Evolutionary conservation across 2,113 vertebrate genomes (phyloP), one percentile per base, ranked within the genome.

Genomic region (Megaceryle torquata): DNA sequence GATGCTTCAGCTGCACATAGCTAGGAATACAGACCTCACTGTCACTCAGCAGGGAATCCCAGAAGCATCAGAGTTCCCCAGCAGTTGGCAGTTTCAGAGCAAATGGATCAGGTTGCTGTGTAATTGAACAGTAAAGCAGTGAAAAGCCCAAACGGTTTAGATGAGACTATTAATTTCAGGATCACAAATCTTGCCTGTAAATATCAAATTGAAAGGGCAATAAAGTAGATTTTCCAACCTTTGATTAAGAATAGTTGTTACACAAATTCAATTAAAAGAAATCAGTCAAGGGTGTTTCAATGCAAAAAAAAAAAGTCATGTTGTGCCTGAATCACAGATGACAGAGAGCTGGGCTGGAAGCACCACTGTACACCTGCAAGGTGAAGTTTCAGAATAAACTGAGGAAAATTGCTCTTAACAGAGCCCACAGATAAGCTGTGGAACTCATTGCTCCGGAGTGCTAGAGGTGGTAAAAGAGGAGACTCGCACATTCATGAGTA

Each of bases 111-210:
- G 28, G 92, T 70, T 56, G 0, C 63, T 74, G 21, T 17, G 35
- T 83, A 95, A 93, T 83, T 96, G 85, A 96, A 88, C 72, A 90
- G 59, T 28, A 77, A 88, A 86, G 60, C 90, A 94, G 76, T 63
- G 88, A 95, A 96, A 44, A 90, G 35, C 39, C 75, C 88, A 78
- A 95, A 86, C 28, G 29, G 37, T 51, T 94, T 90, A 95, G 79
- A 86, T 25, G 72, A 84, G 48, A 39, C 88, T 90, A 74, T 84
- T 96, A 86, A 96, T 94, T 93, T 88, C 93, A 95, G 82, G 64
- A 88, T 81, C 79, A 94, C 85, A 94, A 82, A 94, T 82, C 63
- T 76, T 41, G 41, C 81, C 87, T 72, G 70, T 92, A 94, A 89
- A 88, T 95, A 92, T 33, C 82, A 82, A 81, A 78, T 59, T 77